A percentile compares a stretch with the other conserved stretches of the same genome.
Conservation (phyloP, 1,140 invertebrate genomes). For the Arctopsyche grandis region DNA sequence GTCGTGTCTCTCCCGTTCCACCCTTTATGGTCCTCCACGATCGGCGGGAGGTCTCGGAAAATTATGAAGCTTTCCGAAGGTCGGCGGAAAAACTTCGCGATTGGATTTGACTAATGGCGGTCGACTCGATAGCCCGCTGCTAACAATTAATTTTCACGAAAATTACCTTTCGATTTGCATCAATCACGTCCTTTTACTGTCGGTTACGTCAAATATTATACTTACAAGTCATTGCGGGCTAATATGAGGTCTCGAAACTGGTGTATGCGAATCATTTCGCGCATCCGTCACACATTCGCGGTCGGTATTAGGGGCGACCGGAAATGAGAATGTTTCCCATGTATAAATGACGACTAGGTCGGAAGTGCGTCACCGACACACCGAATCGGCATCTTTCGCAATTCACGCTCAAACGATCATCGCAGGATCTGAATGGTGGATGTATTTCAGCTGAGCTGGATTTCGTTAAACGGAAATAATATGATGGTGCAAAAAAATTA, state of each 20-base stretch:
- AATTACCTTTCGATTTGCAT: too few species aligned
- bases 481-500: too few species aligned
- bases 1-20: neutral
- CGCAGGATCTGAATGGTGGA: too few species aligned
- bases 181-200: too few species aligned
- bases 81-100: neutral
- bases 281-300: neutral
- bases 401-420: neutral
- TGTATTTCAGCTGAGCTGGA: too few species aligned
- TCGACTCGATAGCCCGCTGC: neutral
- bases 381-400: neutral
- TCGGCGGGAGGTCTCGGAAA: neutral
- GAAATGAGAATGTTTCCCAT: slow-evolving; percentile 7
- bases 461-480: too few species aligned
- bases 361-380: neutral
- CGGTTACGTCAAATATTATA: too few species aligned
- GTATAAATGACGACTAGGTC: neutral
- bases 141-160: neutral
- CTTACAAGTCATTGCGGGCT: too few species aligned
- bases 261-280: neutral
- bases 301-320: neutral
- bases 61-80: slow-evolving; percentile 7
- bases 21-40: neutral
- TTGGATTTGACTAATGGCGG: slow-evolving; percentile 8
- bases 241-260: neutral